Base-by-base conservation (phyloP, 2,888 invertebrate species). In the Phymatocera aterrima region DNA sequence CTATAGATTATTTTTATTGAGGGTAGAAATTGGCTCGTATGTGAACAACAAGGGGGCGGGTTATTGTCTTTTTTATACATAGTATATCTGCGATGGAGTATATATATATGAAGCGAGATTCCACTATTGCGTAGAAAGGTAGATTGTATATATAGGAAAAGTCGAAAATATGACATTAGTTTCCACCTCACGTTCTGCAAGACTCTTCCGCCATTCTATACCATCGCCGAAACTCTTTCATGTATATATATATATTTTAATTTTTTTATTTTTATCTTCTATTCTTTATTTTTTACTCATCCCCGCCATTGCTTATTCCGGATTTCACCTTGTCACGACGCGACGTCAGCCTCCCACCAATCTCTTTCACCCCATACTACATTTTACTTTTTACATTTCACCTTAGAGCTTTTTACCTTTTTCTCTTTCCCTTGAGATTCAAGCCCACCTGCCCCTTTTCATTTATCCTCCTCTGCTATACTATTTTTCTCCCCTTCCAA, bases 81-180 rank as follows among this genome's bases (percentile, higher is more conserved):
- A n/a, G n/a, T n/a, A n/a, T n/a, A n/a, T n/a, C n/a, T n/a, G n/a
- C n/a, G n/a, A n/a, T n/a, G n/a, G n/a, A n/a, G n/a, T n/a, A n/a
- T n/a, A n/a, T n/a, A n/a, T n/a, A n/a, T n/a, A n/a, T n/a, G n/a
- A n/a, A n/a, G n/a, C n/a, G n/a, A n/a, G n/a, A n/a, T n/a, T n/a
- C n/a, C n/a, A n/a, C n/a, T n/a, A n/a, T n/a, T n/a, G n/a, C n/a
- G n/a, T n/a, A n/a, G n/a, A n/a, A n/a, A n/a, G n/a, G n/a, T n/a
- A n/a, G n/a, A n/a, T n/a, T n/a, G n/a, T n/a, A n/a, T n/a, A 10
- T 31, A 31, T 34, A 48, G n/a, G 34, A 72, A 72, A 72, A 18
- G 21, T 72, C 34, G 34, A 48, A 72, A 72, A 51, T 72, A 72
- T 72, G 48, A 51, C 70, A 51, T 72, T 72, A 34, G 51, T 72